Evolutionary conservation across 1,140 invertebrate species (phyloP), one percentile per base, ranked within the genome.

Genomic region (Trichonephila clavipes): DNA sequence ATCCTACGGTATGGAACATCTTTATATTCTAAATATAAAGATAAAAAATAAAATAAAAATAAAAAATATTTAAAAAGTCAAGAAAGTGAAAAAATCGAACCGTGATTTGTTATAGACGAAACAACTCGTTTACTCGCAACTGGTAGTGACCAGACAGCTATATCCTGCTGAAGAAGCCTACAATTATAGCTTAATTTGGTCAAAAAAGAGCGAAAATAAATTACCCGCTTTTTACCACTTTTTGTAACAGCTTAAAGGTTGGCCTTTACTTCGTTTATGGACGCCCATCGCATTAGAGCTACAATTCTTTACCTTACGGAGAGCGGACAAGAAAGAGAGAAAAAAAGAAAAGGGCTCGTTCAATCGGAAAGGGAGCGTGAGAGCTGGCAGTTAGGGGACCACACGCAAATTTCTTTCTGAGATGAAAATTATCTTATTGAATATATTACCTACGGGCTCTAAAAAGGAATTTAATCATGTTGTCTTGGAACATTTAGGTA

Each of bases 131-230:
- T 77, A 12, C 18, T 18, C 18, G 69, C 69, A 77, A 77, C 69
- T 77, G 34, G 69, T 77, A 77, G 28, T 77, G 69, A 18, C 69
- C 69, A 77, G 69, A 77, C 69, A 34, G 69, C 82, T 58, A 64
- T 64, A 87, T 64, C 58, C 85, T 87, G 87, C 72, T 81, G 59
- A 64, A 81, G 88, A 90, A 90, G 88, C 44, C 69, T 90, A 40
- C 88, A 90, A 90, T 90, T 90, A 90, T 82, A 90, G 72, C 88
- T 90, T 90, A 77, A 90, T 90, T 90, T 90, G 88, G 62, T 34
- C 62, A 34, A 81, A 81, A 90, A 90, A 28, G 40, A 64, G 61
- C 58, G 58, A 87, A 62, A 58, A 87, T 59, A 85, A 85, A 85
- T 85, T 59, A 77, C 69, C 69, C 69, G 69, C 28, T 77, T 77